Conservation (phyloP, 37 sponge, comb jelly and placozoan species). For the Crambe crambe region DNA sequence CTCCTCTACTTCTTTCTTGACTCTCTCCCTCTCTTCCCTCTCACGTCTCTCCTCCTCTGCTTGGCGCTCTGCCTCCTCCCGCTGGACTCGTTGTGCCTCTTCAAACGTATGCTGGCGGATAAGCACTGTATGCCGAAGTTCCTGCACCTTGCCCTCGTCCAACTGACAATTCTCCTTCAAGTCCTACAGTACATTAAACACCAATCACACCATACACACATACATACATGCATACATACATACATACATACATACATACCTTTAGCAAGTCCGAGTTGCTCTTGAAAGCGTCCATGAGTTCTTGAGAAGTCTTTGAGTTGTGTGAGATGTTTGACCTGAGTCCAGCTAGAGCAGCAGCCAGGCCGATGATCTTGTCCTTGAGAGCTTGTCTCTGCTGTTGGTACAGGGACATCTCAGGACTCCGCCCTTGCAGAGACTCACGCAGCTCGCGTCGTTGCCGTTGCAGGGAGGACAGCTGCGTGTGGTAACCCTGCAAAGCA, state of each 20-base stretch:
- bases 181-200: slow-evolving; percentile 14
- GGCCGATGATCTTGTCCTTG: slow-evolving; percentile 21
- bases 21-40: slow-evolving; percentile 51
- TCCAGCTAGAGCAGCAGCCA: slow-evolving; percentile 42
- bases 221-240: not conserved
- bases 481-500: slow-evolving; percentile 12
- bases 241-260: not conserved
- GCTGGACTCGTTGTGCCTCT: slow-evolving; percentile 9
- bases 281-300: not conserved
- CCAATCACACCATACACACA: not conserved
- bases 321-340: slow-evolving; percentile 19
- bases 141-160: not conserved
- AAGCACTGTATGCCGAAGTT: slow-evolving; percentile 7
- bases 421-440: slow-evolving; percentile 10
- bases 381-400: slow-evolving; percentile 25
- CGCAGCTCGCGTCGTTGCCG: slow-evolving; percentile 29
- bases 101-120: slow-evolving; percentile 13
- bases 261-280: not conserved
- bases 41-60: slow-evolving; percentile 5
- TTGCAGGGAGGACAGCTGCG: slow-evolving; percentile 27
- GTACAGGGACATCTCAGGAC: slow-evolving; percentile 15
- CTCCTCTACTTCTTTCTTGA: slow-evolving; percentile 14
- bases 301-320: slow-evolving; percentile 1
- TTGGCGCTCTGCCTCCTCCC: slow-evolving; percentile 14
- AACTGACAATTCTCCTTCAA: not conserved